These are phyloP conservation scores for Dilophus febrilis DNA, from an alignment of 2,888 invertebrate genomes.

Conservation along the genomic window DNA sequence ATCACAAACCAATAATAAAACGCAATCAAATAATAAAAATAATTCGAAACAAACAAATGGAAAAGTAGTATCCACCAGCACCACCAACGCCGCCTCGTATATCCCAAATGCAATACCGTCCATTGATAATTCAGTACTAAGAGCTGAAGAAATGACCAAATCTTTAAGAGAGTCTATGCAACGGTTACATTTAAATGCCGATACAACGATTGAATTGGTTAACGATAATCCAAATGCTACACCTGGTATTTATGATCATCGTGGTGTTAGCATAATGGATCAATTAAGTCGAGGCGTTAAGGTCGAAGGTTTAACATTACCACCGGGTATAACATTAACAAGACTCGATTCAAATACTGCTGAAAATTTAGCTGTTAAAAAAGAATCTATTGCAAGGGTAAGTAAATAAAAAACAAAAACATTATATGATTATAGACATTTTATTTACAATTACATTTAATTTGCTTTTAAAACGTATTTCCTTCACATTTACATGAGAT, in stretches of 20 bases:
- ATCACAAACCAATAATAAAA: no score
- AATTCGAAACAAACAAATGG: no score
- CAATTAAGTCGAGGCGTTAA: slow-evolving; percentile 29
- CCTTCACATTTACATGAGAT: no score
- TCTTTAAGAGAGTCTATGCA: slow-evolving; percentile 10
- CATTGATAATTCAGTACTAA: neutral
- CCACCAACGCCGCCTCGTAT: no score
- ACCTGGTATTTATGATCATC: no score
- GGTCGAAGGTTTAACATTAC: slow-evolving; percentile 47
- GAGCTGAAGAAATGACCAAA: slow-evolving; percentile 6
- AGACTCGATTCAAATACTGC: slow-evolving; percentile 41
- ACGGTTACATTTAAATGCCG: slow-evolving; percentile 9
- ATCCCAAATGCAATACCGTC: no score
- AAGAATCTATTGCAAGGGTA: slow-evolving; percentile 26
- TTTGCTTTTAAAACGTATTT: no score
- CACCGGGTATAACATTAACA: slow-evolving; percentile 67
- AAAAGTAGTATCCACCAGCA: no score
- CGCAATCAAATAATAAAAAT: no score
- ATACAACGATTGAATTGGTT: slow-evolving; percentile 9
- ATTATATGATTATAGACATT: no score
- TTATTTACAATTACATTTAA: no score
- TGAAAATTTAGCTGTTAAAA: slow-evolving; percentile 25
- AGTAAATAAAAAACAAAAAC: no score
- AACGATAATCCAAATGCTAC: slow-evolving; percentile 4
- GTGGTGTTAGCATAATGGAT: slow-evolving; percentile 26